Base-by-base conservation (phyloP, 2,113 vertebrate species). In the Etheostoma spectabile region DNA sequence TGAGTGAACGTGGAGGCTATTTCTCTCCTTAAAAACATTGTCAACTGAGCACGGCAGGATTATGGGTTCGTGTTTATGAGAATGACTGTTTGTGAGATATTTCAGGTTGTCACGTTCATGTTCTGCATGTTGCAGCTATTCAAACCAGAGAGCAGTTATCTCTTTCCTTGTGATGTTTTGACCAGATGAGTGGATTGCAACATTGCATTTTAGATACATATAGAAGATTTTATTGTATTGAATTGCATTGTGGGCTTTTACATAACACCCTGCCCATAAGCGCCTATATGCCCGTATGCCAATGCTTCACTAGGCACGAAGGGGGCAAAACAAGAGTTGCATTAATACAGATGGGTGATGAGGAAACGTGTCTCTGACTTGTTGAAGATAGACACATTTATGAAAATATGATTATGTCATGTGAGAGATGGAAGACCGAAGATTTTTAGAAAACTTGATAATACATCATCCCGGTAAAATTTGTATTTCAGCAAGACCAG, bases 1-100 rank as follows among this genome's bases (percentile, higher is more conserved):
- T 46, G 27, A 75, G 49, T 68, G 69, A 81, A 67, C 65, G 68
- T 30, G 51, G 49, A 81, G 53, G 35, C n/a, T 16, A 53, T 86
- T 84, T 57, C 59, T 88, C 83, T 77, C 59, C 52, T 55, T 56
- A 82, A 51, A 79, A 48, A 64, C 82, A 75, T 67, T 38, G 76
- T 68, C 64, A 51, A 48, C 16, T 21, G 73, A 74, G 76, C 27
- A 18, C 49, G 18, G n/a, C 45, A 27, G 70, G 74, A 71, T 75
- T 74, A 79, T 76, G 51, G 64, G 12, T 68, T 62, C 48, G 49
- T 42, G 45, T 79, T 88, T 78, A 84, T 67, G 69, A 52, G 59
- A 30, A 57, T 16, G 68, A 66, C 63, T 74, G n/a, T n/a, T n/a
- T n/a, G 77, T 60, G 21, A 63, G 69, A 82, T 71, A 55, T 71